These are phyloP conservation scores for Loripinus fragilis DNA, from an alignment of 2,888 invertebrate species.

Conservation along the genomic window DNA sequence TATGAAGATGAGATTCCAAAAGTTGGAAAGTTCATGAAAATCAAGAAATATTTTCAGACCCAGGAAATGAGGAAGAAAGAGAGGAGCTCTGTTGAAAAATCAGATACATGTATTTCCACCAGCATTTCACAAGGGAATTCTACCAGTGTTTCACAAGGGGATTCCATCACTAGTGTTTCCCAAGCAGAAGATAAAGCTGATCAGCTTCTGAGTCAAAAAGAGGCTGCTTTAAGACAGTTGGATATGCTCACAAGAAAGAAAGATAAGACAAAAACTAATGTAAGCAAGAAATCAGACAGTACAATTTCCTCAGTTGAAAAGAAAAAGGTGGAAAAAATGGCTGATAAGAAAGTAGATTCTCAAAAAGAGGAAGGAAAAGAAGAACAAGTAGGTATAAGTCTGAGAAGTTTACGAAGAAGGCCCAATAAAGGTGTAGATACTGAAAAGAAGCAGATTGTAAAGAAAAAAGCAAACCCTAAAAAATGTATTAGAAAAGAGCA, in stretches of 20 bases:
- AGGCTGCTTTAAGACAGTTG: neutral
- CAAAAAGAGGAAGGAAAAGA: constrained; percentile 34
- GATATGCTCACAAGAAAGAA: neutral
- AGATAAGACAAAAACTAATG: neutral
- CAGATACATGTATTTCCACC: neutral
- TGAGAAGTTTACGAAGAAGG: constrained; percentile 50
- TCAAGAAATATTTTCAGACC: constrained; percentile 57
- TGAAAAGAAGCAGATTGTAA: neutral
- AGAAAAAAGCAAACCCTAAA: constrained; percentile 39
- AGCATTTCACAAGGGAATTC: neutral
- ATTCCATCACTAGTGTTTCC: neutral
- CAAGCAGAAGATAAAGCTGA: neutral
- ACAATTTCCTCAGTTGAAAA: neutral
- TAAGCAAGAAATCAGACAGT: neutral
- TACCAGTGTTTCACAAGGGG: neutral
- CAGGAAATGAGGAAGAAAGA: constrained; percentile 57
- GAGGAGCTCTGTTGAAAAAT: constrained; percentile 30
- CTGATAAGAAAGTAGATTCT: neutral
- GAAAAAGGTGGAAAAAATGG: neutral
- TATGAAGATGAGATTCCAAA: constrained; percentile 49
- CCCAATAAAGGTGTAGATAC: neutral
- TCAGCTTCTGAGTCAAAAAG: neutral
- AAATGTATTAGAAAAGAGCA: constrained; percentile 15
- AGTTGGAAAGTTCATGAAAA: constrained; percentile 60
- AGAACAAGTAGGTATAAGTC: constrained; percentile 25